These are phyloP conservation scores for Xylocopa sonorina DNA, from an alignment of 1,140 invertebrate species.

Conservation along the genomic window DNA sequence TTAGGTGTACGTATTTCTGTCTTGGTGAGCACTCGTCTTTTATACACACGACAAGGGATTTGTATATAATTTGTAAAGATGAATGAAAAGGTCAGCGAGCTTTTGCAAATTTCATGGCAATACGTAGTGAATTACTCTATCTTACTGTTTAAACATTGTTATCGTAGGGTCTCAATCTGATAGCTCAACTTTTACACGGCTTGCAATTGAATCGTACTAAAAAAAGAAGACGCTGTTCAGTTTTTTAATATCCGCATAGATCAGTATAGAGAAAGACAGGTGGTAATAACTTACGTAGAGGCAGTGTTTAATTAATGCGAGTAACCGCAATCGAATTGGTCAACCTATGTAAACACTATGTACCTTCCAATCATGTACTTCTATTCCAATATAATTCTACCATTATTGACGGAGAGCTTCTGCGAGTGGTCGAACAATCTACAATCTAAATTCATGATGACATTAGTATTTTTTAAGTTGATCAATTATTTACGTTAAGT, in stretches of 20 bases:
- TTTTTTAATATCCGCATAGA: not conserved
- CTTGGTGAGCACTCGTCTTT: slow-evolving; percentile 21
- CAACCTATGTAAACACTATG: not conserved
- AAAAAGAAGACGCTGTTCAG: too few relatives aligned
- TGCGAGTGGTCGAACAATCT: not conserved
- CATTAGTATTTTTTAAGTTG: slow-evolving; percentile 27
- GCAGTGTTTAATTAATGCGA: not conserved
- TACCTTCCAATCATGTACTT: slow-evolving; percentile 19
- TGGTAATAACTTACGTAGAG: not conserved
- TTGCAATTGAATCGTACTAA: too few relatives aligned
- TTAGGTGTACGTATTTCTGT: slow-evolving; percentile 20
- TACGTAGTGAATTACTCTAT: slow-evolving; percentile 37
- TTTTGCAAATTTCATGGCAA: slow-evolving; percentile 28
- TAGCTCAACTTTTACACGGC: too few relatives aligned
- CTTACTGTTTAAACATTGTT: slow-evolving; percentile 26
- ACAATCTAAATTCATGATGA: not conserved
- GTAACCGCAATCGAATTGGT: not conserved
- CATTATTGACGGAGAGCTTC: not conserved
- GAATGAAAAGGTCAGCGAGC: not conserved
- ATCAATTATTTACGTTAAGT: slow-evolving; percentile 14
- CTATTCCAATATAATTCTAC: slow-evolving; percentile 27
- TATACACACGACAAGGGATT: not conserved
- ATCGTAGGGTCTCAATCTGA: too few relatives aligned
- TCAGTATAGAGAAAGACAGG: not conserved
- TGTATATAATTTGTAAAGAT: slow-evolving; percentile 50